These are phyloP conservation scores for Columba janthina DNA, from an alignment of 2,113 vertebrate genomes.

Conservation along the genomic window DNA sequence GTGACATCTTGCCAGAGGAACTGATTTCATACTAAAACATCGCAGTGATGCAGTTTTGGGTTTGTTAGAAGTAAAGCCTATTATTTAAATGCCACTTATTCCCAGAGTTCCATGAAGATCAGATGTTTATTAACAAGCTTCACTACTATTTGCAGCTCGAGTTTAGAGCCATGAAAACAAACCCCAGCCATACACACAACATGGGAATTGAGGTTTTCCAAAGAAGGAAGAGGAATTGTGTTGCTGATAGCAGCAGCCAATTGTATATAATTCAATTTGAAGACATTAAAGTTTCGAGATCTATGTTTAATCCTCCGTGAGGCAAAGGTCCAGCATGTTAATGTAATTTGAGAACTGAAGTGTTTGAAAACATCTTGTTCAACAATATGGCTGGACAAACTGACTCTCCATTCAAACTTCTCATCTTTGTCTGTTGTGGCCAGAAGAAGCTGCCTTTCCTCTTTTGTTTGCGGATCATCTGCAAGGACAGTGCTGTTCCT, in stretches of 20 bases:
- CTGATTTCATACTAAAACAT: background rate
- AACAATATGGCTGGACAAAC: background rate
- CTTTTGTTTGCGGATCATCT: background rate
- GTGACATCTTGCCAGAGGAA: background rate
- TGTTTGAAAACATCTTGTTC: background rate
- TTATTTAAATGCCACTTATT: constrained; percentile 6
- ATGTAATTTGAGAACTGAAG: constrained; percentile 32
- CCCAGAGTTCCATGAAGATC: background rate
- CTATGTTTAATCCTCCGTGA: constrained; percentile 3
- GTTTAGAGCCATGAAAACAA: constrained; percentile 8
- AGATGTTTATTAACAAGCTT: constrained; percentile 35
- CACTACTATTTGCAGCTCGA: constrained; percentile 10
- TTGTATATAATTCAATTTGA: background rate
- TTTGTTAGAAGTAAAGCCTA: background rate
- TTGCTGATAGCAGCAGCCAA: background rate
- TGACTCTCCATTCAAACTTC: background rate
- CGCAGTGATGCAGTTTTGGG: background rate
- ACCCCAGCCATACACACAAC: background rate
- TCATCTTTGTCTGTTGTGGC: background rate
- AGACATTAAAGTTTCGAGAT: constrained; percentile 16
- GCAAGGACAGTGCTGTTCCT: background rate
- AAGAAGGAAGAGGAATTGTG: constrained; percentile 24
- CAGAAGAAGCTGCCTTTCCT: background rate
- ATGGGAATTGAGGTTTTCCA: constrained; percentile 46
- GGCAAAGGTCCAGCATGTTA: background rate